Evolutionary conservation across 2,888 invertebrate species (phyloP), one percentile per base, ranked within the genome.

Genomic region (Helicoverpa assulta): DNA sequence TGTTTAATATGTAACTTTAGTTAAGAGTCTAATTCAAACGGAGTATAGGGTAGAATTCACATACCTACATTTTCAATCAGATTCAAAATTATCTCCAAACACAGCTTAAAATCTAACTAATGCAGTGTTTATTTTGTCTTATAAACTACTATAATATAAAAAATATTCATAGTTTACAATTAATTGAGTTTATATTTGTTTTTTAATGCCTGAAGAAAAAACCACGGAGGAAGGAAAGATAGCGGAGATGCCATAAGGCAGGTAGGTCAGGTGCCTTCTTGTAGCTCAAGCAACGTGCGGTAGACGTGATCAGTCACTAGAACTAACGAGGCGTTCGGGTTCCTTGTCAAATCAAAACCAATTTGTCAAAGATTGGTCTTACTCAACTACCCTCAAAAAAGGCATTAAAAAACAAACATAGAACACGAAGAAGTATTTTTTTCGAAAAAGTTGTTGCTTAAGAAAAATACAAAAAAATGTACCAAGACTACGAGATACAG

Each of bases 381-480:
- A 26, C 26, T 33, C 33, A 2, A 10, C 6, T 21, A 60, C 37
- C 51, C 19, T 7, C n/a, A 50, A 59, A 54, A 26, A 47, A 1
- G 18, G 6, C 21, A 18, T 51, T 5, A 18, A 53, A 50, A 47
- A 76, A 65, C 64, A 55, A 71, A 79, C 51, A 67, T 1, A 67
- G 65, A 68, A 68, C 51, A 19, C 54, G 18, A 29, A 29, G 55
- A 19, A 19, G 21, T 16, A 21, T 53, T 26, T 53, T 21, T 56
- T 70, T 55, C 37, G 26, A 61, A 75, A 74, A 65, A 72, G 65
- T 60, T 40, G 12, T 77, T 70, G 3, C 77, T 70, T 82, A 82
- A 75, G 76, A 82, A 82, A 79, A 67, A 73, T 74, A 69, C 72
- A 82, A 82, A 81, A 78, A 43, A 18, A 61, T 70, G 64, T 67